phyloP scores from a whole-genome alignment of 2,113 vertebrate genomes.

The Trematomus loennbergii region DNA sequence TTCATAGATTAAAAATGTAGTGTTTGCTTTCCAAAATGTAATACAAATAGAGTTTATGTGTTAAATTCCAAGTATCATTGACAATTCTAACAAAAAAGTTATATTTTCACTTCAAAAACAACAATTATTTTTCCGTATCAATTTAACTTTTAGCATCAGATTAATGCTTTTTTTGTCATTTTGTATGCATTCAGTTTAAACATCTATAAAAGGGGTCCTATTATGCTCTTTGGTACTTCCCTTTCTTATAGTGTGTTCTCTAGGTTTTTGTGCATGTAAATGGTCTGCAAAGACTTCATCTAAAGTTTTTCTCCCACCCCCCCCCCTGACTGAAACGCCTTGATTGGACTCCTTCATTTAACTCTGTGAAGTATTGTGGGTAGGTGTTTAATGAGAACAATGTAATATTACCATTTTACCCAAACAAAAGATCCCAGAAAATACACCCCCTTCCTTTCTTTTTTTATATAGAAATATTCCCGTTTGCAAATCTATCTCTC shows the following conservation, averaged over 20 bases:
- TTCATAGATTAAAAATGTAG: neutral
- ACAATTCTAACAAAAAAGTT: neutral
- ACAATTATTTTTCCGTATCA: neutral
- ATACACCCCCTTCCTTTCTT: neutral
- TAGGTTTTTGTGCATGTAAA: no score
- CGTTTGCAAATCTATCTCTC: constrained; percentile 35
- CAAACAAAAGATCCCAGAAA: constrained; percentile 27
- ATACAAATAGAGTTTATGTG: neutral
- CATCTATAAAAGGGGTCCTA: neutral
- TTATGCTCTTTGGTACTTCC: no score
- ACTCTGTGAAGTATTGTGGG: constrained; percentile 9
- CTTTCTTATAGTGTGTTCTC: no score
- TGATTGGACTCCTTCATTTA: no score
- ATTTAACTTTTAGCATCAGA: no score
- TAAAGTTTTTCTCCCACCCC: no score
- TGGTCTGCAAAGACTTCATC: no score
- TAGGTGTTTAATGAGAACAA: constrained; percentile 4
- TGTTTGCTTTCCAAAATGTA: neutral
- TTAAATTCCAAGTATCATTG: neutral
- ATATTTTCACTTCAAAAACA: neutral
- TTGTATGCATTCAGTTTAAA: neutral
- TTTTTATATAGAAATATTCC: constrained; percentile 12
- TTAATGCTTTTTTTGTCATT: no score
- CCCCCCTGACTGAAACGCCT: no score
- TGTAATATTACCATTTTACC: constrained; percentile 31